Evolutionary conservation across 2,797 vertebrate genomes (phyloP), one percentile per base, ranked within the genome.

Genomic region (Gallinago stenura): DNA sequence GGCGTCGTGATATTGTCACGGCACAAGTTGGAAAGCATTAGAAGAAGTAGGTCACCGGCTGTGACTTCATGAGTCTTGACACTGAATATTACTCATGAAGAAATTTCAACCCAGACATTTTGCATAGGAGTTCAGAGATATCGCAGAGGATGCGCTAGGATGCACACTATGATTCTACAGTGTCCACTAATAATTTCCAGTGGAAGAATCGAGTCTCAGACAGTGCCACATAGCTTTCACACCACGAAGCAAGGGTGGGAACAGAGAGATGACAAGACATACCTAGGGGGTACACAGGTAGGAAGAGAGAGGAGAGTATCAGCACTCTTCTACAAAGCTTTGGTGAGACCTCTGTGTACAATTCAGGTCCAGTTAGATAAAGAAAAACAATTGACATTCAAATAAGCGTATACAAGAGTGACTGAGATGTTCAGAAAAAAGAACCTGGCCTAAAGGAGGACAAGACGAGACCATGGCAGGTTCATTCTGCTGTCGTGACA

Each of bases 101-200:
- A 83, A 60, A 54, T 69, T 96, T 87, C 81, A 89, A 57, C 48
- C 17, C 60, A 89, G 91, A 64, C 48, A 8, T 87, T 97, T 93
- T 95, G 85, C 89, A 95, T 57, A 78, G 88, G 51, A 89, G 78
- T 85, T 95, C 3, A 85, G 81, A 85, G 73, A 25, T 43, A 71
- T 28, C 0, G 0, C 72, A 87, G 76, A 89, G 64, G 66, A 90
- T 0, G 1, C 0, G 0, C 77, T 84, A 61, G 79, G 87, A 82
- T 84, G 89, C 57, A 2, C 83, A 58, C 50, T 90, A 30, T 77
- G 66, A 53, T 94, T 92, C 68, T 90, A 12, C 56, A 46, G 50
- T 24, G 46, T 93, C 93, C 92, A 73, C 83, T 93, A 41, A 92
- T 83, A 84, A 95, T 96, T 97, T 96, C 95, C 92, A 94, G 30